These are phyloP conservation scores for Meda fulgida DNA, from an alignment of 2,797 vertebrate species.

Conservation along the genomic window DNA sequence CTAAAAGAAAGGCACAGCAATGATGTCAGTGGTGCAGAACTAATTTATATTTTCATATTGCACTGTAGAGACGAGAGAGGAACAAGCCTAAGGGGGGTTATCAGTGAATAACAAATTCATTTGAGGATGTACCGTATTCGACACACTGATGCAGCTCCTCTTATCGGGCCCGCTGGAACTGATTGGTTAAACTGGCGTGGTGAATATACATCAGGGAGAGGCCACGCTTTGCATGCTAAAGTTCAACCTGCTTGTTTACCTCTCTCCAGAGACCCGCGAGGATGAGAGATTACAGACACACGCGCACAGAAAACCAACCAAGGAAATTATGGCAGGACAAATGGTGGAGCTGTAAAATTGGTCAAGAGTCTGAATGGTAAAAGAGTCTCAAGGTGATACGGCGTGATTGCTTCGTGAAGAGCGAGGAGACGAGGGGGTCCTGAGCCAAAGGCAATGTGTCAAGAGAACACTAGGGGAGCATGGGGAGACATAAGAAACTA, in stretches of 20 bases:
- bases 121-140: slow-evolving; percentile 66
- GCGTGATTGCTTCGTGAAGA: not conserved
- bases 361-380: slow-evolving; percentile 43
- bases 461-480: slow-evolving; percentile 3
- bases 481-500: too few species aligned
- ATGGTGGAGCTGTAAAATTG: slow-evolving; percentile 36
- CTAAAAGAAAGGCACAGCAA: slow-evolving; percentile 53
- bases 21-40: slow-evolving; percentile 68
- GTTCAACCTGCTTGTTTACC: slow-evolving; percentile 60
- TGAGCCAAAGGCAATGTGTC: not conserved
- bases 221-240: slow-evolving; percentile 54
- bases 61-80: slow-evolving; percentile 55
- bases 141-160: slow-evolving; percentile 55
- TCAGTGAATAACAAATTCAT: slow-evolving; percentile 73
- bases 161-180: slow-evolving; percentile 63
- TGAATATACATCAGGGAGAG: slow-evolving; percentile 64
- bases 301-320: slow-evolving; percentile 44
- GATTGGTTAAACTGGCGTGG: slow-evolving; percentile 68
- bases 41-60: slow-evolving; percentile 75
- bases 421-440: slow-evolving; percentile 16
- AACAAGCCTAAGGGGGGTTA: slow-evolving; percentile 65
- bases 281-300: slow-evolving; percentile 51
- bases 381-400: slow-evolving; percentile 37
- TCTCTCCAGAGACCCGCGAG: slow-evolving; percentile 55
- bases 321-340: slow-evolving; percentile 48